Base-by-base conservation (phyloP, 2,113 vertebrate genomes). In the Ifrita kowaldi region DNA sequence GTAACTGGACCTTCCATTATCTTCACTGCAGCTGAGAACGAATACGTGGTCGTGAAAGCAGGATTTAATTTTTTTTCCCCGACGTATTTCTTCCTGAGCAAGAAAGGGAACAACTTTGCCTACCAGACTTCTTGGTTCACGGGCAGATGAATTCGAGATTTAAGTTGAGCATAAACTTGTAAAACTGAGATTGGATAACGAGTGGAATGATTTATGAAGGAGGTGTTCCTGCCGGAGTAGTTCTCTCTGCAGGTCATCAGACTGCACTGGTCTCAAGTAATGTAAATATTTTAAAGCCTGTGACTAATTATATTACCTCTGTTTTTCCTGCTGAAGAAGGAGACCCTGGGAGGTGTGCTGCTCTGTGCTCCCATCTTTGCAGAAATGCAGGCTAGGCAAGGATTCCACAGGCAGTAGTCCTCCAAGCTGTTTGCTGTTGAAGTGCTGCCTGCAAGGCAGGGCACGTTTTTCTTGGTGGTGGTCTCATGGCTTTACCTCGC, bases 221-320 rank as follows among this genome's bases (percentile, higher is more conserved):
- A 78, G 2, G 2, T 49, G 60, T 75, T 92, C 65, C 28, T 84
- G 8, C 65, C 7, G 37, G 62, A 81, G 53, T 63, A 59, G 19
- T 74, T 79, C 32, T 92, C 63, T 83, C 74, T 76, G 91, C 93
- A 76, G 93, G 84, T 96, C 87, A 70, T 87, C 80, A 78, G 52
- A 24, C 52, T 60, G 44, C 3, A 3, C 64, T 91, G 74, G 57
- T 82, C 62, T 84, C n/a, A 37, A 87, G 77, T 87, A 93, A 87
- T 53, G 53, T 94, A 95, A 97, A 96, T 91, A 91, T 89, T 97
- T 92, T 90, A 53, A 76, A 91, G 81, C 23, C n/a, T 8, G 1
- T 11, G 32, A 53, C 57, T 91, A 53, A 85, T 85, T 91, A 76
- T 76, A 79, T 84, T 79, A 49, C 37, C 70, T 69, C 63, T 73